phyloP scores from a whole-genome alignment of 2,888 invertebrate species.

The Anoplius nigerrimus region DNA sequence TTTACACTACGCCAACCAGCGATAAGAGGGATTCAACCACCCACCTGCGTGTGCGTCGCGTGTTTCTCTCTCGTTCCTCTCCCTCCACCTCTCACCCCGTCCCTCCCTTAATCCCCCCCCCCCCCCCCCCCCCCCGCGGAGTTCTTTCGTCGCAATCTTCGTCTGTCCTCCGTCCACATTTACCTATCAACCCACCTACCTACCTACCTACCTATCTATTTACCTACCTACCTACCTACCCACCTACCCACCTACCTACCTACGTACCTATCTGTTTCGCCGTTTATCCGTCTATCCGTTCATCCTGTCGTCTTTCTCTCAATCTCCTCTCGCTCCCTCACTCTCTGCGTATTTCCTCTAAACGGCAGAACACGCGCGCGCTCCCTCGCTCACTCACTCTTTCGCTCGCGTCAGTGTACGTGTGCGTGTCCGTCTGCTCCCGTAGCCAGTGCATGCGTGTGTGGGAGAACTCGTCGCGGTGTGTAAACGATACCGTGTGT shows the following conservation, averaged over 20 bases:
- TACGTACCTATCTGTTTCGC: too few species aligned
- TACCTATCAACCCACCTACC: conserved; percentile 6
- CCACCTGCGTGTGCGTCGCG: conserved; percentile 55
- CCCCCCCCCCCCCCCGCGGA: not conserved
- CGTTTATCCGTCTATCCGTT: conserved; percentile 39
- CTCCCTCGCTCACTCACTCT: conserved; percentile 27
- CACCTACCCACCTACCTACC: conserved; percentile 8
- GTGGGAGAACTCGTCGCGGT: conserved; percentile 30
- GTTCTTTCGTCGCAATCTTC: not conserved
- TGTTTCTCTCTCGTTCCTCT: conserved; percentile 45
- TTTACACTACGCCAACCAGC: conserved; percentile 45
- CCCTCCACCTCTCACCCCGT: conserved; percentile 42
- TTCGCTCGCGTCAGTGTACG: conserved; percentile 14
- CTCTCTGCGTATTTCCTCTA: not conserved
- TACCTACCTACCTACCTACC: not conserved
- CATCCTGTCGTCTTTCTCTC: conserved; percentile 19
- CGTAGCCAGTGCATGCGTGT: conserved; percentile 16
- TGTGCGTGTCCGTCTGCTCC: conserved; percentile 15
- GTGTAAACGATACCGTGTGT: conserved; percentile 33
- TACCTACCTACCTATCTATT: conserved; percentile 6
- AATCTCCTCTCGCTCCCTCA: conserved; percentile 13
- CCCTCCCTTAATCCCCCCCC: not conserved
- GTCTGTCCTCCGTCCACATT: conserved; percentile 35
- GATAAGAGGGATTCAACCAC: conserved; percentile 62
- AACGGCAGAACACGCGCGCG: conserved; percentile 3